Evolutionary conservation across 2,888 invertebrate species (phyloP), one percentile per base, ranked within the genome.

Genomic region (Tetrapedia diversipes): DNA sequence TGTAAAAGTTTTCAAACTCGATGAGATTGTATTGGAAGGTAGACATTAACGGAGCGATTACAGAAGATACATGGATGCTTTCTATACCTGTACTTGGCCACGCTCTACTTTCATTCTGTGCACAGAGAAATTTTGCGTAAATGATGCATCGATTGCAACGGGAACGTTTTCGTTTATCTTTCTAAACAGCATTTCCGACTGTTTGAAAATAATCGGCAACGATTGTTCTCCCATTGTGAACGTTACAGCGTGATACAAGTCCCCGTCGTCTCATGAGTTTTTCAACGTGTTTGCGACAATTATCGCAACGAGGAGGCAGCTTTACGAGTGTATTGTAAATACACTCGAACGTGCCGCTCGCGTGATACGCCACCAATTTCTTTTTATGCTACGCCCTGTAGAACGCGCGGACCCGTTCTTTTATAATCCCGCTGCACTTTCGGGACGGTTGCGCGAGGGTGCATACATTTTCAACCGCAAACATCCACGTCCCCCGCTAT

Each of bases 401-500:
- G 74, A 49, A 61, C 60, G 41, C 63, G 59, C 47, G 49, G 56
- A 63, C 29, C 51, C 49, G 57, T 68, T 66, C 70, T 72, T 74
- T 77, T 72, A 68, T 75, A 59, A 80, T 81, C 64, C 43, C 51
- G 72, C 71, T 81, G 84, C 85, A 84, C 81, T 82, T 85, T 74
- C 76, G 82, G 72, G 66, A 63, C 70, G 66, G 61, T 59, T n/a
- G 64, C 11, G 51, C 74, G 85, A 88, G 90, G 89, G 90, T 90
- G 90, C 89, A 90, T 90, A 90, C 87, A 90, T 90, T 88, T 67
- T 88, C 86, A 81, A 86, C 84, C 74, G 87, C 89, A 88, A 89
- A 89, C 89, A 89, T 76, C 71, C 43, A 27, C 70, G 14, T 39
- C 59, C 24, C 54, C 47, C 59, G 49, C 79, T 73, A 79, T 74